A percentile compares a stretch with the other conserved stretches of the same genome.
Evolutionary conservation across 2,797 vertebrate genomes (phyloP).

Genomic region (Hipposideros larvatus): DNA sequence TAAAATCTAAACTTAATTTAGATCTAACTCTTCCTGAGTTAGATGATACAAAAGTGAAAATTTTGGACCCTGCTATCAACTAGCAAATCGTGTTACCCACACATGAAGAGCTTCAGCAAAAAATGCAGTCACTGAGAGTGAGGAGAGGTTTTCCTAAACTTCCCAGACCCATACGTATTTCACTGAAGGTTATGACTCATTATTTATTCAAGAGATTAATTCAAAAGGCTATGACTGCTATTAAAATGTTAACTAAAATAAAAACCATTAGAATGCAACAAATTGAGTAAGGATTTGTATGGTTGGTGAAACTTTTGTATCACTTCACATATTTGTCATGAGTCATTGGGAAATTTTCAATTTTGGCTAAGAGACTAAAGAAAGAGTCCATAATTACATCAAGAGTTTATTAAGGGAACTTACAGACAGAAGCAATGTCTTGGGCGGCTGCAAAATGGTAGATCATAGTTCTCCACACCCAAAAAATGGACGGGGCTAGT

Average conservation of each 20-base stretch:
- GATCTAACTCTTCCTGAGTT: not conserved
- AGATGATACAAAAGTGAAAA: not conserved
- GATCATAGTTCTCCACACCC: not conserved
- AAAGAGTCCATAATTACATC: not conserved
- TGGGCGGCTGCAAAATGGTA: not conserved
- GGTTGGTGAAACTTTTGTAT: not conserved
- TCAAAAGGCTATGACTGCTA: not conserved
- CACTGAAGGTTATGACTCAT: not conserved
- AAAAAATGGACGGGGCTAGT: not conserved
- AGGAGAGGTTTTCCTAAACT: not conserved
- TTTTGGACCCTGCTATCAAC: not conserved
- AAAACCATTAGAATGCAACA: not conserved
- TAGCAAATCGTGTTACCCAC: not conserved
- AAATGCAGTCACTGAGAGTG: not conserved
- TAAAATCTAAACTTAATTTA: constrained; percentile 5
- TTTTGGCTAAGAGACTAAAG: not conserved
- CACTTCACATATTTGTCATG: not conserved
- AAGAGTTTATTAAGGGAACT: not conserved
- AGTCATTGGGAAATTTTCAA: not conserved
- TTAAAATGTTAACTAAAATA: not conserved
- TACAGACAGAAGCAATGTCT: not conserved
- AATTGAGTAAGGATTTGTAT: not conserved
- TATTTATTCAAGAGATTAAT: constrained; percentile 19
- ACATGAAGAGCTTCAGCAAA: not conserved
- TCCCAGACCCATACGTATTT: not conserved